Evolutionary conservation across 2,797 vertebrate genomes (phyloP), one percentile per base, ranked within the genome.

Genomic region (Pyrocephalus nanus): DNA sequence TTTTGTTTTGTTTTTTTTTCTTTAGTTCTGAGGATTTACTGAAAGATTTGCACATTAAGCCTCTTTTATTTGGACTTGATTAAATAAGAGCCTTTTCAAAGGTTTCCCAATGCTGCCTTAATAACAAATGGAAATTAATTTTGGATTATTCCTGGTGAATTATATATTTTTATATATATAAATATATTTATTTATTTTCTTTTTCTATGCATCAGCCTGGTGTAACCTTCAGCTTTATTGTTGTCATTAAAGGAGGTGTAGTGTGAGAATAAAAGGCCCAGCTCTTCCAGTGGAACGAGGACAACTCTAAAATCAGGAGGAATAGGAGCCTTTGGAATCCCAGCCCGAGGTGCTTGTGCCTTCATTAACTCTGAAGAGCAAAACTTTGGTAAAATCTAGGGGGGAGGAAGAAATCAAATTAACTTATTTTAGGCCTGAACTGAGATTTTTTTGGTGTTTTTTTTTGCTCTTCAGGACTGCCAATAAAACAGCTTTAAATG

Each of bases 61-160:
- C 26, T 92, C 79, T 94, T 94, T 90, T 81, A 91, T 84, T 90
- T 78, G 50, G 62, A 19, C 70, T 92, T 70, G 42, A 91, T 91
- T 95, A 93, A 91, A 66, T 50, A 27, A 34, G 67, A 96, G 45
- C 64, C 53, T 77, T 86, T 88, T 70, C 30, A 71, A 69, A 93
- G 47, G 34, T 80, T 94, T 90, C 76, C 54, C 73, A 84, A 53
- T 8, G 17, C 76, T 45, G 22, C 65, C 45, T 74, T 90, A 67
- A 90, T 80, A 61, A 95, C 32, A 50, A 80, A 92, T 79, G 65
- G 69, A 91, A 92, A 93, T 86, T 47, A 78, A 74, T 73, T 90
- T 36, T 15, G 38, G 72, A 58, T 91, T 91, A 69, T 81, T 88
- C 53, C 50, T 54, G 27, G 34, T 0, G 1, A 85, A 64, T 50